phyloP scores from a whole-genome alignment of 1,140 invertebrate genomes.

The Euwallacea similis region DNA sequence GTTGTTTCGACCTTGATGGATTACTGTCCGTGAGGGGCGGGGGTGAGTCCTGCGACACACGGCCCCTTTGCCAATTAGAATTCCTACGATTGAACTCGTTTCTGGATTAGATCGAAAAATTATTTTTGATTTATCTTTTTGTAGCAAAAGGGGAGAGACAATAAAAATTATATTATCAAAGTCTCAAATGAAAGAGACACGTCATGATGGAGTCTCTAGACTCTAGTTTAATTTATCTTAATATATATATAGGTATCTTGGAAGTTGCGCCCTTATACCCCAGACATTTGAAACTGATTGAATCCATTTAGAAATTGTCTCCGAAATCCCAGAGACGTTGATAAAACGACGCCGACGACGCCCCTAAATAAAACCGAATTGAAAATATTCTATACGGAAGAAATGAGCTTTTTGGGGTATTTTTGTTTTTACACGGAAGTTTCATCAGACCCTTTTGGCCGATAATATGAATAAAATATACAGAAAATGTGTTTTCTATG shows the following conservation, averaged over 20 bases:
- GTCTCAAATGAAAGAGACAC: too few species aligned
- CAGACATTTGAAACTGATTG: slow-evolving; percentile 42
- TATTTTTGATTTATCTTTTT: slow-evolving; percentile 41
- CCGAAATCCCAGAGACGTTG: slow-evolving; percentile 41
- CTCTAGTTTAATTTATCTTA: slow-evolving; percentile 4
- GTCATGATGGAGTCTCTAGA: too few species aligned
- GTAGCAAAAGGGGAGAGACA: slow-evolving; percentile 13
- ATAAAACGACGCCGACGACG: slow-evolving; percentile 39
- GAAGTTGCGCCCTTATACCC: slow-evolving; percentile 29
- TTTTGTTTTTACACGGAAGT: neutral
- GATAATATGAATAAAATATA: slow-evolving; percentile 20
- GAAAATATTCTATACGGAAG: slow-evolving; percentile 32
- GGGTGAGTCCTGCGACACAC: slow-evolving; percentile 44
- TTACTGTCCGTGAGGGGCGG: slow-evolving; percentile 42
- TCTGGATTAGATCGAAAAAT: slow-evolving; percentile 39
- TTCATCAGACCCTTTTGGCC: neutral
- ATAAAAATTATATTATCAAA: neutral
- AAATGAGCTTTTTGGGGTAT: slow-evolving; percentile 13
- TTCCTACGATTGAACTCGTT: slow-evolving; percentile 52
- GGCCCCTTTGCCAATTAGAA: slow-evolving; percentile 53
- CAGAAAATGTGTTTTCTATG: slow-evolving; percentile 28
- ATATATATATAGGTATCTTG: slow-evolving; percentile 20
- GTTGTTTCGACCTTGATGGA: slow-evolving; percentile 52
- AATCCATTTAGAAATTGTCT: slow-evolving; percentile 47
- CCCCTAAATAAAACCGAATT: slow-evolving; percentile 42